phyloP scores from a whole-genome alignment of 2,113 vertebrate genomes.

The Axis porcinus region DNA sequence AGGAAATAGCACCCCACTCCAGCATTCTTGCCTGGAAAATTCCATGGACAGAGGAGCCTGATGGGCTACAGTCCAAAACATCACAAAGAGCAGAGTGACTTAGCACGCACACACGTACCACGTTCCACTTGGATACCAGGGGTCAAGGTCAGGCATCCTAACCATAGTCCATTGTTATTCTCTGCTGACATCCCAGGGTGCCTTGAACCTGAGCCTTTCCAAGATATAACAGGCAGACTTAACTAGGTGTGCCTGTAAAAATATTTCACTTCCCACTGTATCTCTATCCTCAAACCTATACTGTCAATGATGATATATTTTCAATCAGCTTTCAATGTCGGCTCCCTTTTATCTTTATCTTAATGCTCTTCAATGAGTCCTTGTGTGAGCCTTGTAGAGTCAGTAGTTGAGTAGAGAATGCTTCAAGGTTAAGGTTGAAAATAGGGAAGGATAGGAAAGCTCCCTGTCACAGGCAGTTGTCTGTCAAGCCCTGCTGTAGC shows the following conservation, averaged over 20 bases:
- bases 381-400: not conserved
- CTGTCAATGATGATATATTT: not conserved
- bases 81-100: not conserved
- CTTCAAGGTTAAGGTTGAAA: not conserved
- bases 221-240: not conserved
- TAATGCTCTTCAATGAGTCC: not conserved
- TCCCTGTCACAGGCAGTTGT: fast-evolving
- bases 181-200: not conserved
- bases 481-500: not conserved
- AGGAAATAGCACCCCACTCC: not conserved
- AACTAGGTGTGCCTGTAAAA: not conserved
- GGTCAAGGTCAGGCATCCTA: not conserved
- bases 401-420: not conserved
- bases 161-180: not conserved
- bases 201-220: not conserved
- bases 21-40: not conserved
- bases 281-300: not conserved
- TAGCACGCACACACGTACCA: not conserved
- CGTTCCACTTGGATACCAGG: not conserved
- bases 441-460: not conserved
- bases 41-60: not conserved
- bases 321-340: not conserved
- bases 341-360: not conserved
- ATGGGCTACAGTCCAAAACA: not conserved
- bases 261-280: not conserved